These are phyloP conservation scores for Trichogramma dendrolimi DNA, from an alignment of 2,888 invertebrate genomes.

Conservation along the genomic window DNA sequence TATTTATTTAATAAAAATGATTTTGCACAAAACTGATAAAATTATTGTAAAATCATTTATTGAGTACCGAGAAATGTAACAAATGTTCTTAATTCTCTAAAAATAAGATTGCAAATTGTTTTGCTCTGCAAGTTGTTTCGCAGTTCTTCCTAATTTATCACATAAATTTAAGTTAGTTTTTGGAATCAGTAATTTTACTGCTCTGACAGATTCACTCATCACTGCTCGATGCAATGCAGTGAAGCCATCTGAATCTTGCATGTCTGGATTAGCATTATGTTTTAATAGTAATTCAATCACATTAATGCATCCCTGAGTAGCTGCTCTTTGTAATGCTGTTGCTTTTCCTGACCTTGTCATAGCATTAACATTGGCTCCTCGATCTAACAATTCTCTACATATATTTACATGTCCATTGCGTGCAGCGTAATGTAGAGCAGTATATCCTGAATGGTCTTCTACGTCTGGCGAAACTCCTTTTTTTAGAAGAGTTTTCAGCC, in stretches of 20 bases:
- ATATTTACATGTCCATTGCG: slow-evolving; percentile 71
- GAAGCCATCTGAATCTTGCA: slow-evolving; percentile 75
- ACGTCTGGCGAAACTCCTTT: slow-evolving; percentile 60
- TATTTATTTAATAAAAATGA: not conserved
- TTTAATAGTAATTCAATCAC: slow-evolving; percentile 66
- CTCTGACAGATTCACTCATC: slow-evolving; percentile 58
- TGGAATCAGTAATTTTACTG: slow-evolving; percentile 61
- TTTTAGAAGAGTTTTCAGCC: slow-evolving; percentile 60
- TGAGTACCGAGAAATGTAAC: not conserved
- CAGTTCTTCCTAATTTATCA: slow-evolving; percentile 17
- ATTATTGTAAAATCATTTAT: not conserved
- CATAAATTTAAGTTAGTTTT: slow-evolving; percentile 34
- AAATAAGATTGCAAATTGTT: slow-evolving; percentile 14
- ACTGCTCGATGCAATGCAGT: slow-evolving; percentile 72
- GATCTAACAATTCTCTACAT: slow-evolving; percentile 65
- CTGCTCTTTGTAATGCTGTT: slow-evolving; percentile 80
- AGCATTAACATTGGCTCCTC: slow-evolving; percentile 71
- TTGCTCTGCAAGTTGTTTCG: slow-evolving; percentile 16
- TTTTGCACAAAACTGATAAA: not conserved
- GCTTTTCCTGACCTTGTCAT: slow-evolving; percentile 71
- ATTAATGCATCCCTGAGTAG: slow-evolving; percentile 64
- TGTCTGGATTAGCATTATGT: slow-evolving; percentile 60
- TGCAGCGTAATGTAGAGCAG: slow-evolving; percentile 85
- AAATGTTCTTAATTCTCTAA: not conserved
- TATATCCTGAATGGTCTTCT: slow-evolving; percentile 75